phyloP scores from a whole-genome alignment of 2,797 vertebrate species.

The Knipowitschia caucasica region DNA sequence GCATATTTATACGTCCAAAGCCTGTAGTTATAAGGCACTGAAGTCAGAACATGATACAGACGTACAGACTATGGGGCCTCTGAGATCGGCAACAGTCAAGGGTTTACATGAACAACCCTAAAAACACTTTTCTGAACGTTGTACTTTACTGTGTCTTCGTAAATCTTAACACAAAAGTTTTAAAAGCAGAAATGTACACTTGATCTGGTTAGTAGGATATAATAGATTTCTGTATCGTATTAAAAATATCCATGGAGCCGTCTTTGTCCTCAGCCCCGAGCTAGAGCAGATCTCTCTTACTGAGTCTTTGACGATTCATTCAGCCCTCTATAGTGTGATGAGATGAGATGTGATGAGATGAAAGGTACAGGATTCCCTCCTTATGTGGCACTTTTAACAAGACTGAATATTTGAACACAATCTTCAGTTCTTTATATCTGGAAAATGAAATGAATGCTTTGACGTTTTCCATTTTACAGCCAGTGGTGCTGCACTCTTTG shows the following conservation, averaged over 20 bases:
- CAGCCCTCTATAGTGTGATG: too few species aligned
- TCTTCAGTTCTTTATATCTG: slow-evolving; percentile 25
- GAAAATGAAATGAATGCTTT: too few species aligned
- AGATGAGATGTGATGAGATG: too few species aligned
- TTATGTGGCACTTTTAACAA: slow-evolving; percentile 1
- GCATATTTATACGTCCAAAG: slow-evolving; percentile 53
- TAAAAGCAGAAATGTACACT: slow-evolving; percentile 22
- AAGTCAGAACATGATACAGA: slow-evolving; percentile 41
- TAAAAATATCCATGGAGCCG: slow-evolving; percentile 37
- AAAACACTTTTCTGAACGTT: slow-evolving; percentile 14
- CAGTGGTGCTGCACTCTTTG: neutral
- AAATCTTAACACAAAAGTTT: slow-evolving; percentile 9
- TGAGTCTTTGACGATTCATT: slow-evolving; percentile 2
- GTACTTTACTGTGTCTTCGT: neutral
- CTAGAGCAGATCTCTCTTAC: slow-evolving; percentile 13
- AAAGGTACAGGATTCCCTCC: neutral
- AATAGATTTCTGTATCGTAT: neutral
- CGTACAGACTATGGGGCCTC: slow-evolving; percentile 18
- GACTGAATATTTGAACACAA: slow-evolving; percentile 8
- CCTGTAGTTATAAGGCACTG: slow-evolving; percentile 72
- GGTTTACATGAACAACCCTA: slow-evolving; percentile 33
- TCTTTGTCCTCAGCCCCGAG: slow-evolving; percentile 34
- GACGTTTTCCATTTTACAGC: slow-evolving; percentile 10
- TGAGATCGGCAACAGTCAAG: slow-evolving; percentile 26
- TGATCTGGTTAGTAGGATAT: slow-evolving; percentile 4